phyloP scores from a whole-genome alignment of 2,797 vertebrate genomes.

The Echeneis naucrates region DNA sequence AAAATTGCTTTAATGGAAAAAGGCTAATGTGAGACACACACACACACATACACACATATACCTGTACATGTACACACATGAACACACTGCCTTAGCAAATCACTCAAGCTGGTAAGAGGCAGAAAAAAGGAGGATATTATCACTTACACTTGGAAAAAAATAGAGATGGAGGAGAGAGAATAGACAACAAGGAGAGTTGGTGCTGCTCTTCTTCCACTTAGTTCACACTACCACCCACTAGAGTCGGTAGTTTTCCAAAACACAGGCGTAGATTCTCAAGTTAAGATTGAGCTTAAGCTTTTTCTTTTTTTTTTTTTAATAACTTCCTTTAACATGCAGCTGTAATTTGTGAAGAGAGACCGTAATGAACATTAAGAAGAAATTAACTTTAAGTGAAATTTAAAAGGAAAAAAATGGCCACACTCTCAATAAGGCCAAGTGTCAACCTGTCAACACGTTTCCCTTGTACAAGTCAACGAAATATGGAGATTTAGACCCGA shows the following conservation, averaged over 20 bases:
- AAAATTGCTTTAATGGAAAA: constrained; percentile 89
- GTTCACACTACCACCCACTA: constrained; percentile 78
- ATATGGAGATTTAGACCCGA: background rate
- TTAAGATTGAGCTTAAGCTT: constrained; percentile 26
- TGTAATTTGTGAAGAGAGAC: constrained; percentile 39
- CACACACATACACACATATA: constrained; percentile 42
- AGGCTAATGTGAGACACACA: constrained; percentile 84
- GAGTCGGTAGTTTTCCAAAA: constrained; percentile 77
- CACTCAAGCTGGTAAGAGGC: constrained; percentile 83
- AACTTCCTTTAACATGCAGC: constrained; percentile 34
- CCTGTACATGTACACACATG: constrained; percentile 36
- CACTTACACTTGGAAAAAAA: constrained; percentile 85
- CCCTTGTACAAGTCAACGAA: background rate
- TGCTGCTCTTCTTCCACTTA: constrained; percentile 79
- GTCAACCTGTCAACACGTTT: background rate
- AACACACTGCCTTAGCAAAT: constrained; percentile 81
- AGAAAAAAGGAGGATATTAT: constrained; percentile 83
- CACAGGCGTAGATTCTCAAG: constrained; percentile 56
- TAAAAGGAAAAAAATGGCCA: background rate
- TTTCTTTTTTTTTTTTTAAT: background rate
- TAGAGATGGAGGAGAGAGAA: constrained; percentile 81
- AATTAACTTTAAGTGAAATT: background rate
- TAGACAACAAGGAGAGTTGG: constrained; percentile 75
- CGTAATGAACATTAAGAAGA: background rate
- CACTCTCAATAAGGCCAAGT: background rate